Percentiles rank a stretch among this genome's conserved stretches.
phyloP scores from a whole-genome alignment of 2,113 vertebrate species.

The Delphinapterus leucas region DNA sequence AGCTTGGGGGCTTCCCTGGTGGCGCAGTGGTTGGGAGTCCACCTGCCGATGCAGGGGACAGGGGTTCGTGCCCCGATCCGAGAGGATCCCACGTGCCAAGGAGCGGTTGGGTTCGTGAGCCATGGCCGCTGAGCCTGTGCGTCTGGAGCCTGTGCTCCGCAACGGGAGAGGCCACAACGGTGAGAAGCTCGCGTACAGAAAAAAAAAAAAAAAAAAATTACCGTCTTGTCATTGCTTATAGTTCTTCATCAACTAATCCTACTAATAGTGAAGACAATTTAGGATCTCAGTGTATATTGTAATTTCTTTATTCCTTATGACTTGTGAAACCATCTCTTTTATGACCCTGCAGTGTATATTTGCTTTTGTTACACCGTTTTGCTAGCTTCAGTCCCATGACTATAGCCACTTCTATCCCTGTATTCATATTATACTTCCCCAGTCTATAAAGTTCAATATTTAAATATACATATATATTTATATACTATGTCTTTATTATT shows the following conservation, averaged over 20 bases:
- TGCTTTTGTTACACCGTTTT: not conserved
- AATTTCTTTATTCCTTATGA: not conserved
- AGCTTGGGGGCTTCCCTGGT: no score
- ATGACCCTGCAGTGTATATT: fast-evolving
- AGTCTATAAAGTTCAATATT: not conserved
- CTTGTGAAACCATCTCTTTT: not conserved
- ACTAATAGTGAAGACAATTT: not conserved
- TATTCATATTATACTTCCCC: not conserved
- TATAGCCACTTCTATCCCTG: not conserved
- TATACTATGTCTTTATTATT: not conserved
- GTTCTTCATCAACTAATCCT: not conserved
- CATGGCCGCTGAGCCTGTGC: no score
- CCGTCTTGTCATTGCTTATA: not conserved
- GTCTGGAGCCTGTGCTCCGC: no score
- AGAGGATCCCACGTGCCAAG: no score
- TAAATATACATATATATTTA: not conserved
- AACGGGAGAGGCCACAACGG: no score
- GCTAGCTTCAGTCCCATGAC: not conserved
- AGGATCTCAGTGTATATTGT: not conserved
- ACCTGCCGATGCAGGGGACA: no score
- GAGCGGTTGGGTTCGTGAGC: no score
- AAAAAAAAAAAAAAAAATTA: no score
- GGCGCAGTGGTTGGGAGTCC: no score
- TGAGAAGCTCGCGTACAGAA: fast-evolving
- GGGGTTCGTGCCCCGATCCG: no score